These are phyloP conservation scores for Pedetes capensis DNA, from an alignment of 2,113 vertebrate species.

Conservation along the genomic window DNA sequence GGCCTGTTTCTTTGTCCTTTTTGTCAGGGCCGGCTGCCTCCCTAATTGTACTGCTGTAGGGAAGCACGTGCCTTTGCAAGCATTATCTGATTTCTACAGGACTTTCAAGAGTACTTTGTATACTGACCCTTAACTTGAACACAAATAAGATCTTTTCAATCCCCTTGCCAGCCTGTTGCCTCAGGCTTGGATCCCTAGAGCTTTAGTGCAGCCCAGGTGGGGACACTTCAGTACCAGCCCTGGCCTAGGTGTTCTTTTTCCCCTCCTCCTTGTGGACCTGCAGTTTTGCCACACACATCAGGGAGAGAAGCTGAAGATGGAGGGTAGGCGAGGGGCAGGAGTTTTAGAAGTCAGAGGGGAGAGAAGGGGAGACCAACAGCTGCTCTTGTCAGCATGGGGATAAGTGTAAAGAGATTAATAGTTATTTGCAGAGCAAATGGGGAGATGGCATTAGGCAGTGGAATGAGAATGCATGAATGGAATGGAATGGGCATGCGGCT, in stretches of 20 bases:
- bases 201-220: conserved; percentile 9
- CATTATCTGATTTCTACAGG: conserved; percentile 81
- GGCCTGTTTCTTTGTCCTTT: conserved; percentile 68
- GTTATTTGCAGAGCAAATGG: conserved; percentile 89
- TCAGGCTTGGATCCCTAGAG: conserved; percentile 65
- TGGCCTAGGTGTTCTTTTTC: not conserved
- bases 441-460: conserved; percentile 86
- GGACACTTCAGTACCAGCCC: not conserved
- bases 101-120: conserved; percentile 79
- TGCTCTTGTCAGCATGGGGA: conserved; percentile 89
- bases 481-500: conserved; percentile 83
- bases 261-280: conserved; percentile 51
- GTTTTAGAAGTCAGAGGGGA: conserved; percentile 7
- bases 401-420: conserved; percentile 92
- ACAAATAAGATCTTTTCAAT: conserved; percentile 71
- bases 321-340: conserved; percentile 45
- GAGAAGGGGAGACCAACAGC: conserved; percentile 83
- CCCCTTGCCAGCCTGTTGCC: conserved; percentile 72
- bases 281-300: conserved; percentile 81
- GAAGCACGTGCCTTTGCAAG: conserved; percentile 84
- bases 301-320: conserved; percentile 47
- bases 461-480: conserved; percentile 90
- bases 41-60: conserved; percentile 88
- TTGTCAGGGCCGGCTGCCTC: conserved; percentile 81
- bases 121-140: conserved; percentile 85